Conservation (phyloP, 2,888 invertebrate species). For the Cylloceria caligata region DNA sequence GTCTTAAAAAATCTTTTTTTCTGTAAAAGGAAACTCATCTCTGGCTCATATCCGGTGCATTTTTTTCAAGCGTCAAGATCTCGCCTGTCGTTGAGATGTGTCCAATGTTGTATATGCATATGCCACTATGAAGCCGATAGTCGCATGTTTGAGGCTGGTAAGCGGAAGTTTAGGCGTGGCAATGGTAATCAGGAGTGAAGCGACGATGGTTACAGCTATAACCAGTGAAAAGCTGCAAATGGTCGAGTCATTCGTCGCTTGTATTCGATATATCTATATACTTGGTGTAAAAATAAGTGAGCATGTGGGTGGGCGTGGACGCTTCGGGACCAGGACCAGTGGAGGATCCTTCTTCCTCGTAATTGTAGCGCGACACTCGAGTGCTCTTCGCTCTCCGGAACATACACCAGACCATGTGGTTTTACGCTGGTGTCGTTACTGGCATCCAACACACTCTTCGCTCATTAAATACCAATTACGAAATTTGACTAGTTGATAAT, state of each 20-base stretch:
- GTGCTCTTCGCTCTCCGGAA: neutral
- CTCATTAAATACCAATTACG: conserved; percentile 64
- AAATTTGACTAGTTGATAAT: conserved; percentile 54
- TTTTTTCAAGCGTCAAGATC: conserved; percentile 25
- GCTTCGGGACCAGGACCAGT: conserved; percentile 27
- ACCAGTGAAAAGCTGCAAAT: conserved; percentile 52
- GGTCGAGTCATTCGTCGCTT: conserved; percentile 36
- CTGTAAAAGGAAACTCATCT: neutral
- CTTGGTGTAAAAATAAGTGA: conserved; percentile 22
- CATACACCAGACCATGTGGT: conserved; percentile 52
- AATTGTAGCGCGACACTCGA: conserved; percentile 55
- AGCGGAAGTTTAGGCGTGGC: conserved; percentile 65
- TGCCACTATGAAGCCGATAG: neutral
- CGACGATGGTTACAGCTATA: conserved; percentile 36
- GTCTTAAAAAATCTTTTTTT: neutral
- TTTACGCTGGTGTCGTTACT: neutral
- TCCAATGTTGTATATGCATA: conserved; percentile 15
- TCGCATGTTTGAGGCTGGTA: conserved; percentile 12
- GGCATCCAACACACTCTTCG: conserved; percentile 19
- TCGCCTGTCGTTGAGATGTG: conserved; percentile 36
- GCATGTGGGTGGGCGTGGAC: conserved; percentile 56
- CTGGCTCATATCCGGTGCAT: conserved; percentile 40
- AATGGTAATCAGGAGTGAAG: conserved; percentile 68
- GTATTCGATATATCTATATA: neutral
- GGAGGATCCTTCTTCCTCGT: conserved; percentile 60